These are phyloP conservation scores for Fregata magnificens DNA, from an alignment of 2,113 vertebrate genomes.

Conservation along the genomic window DNA sequence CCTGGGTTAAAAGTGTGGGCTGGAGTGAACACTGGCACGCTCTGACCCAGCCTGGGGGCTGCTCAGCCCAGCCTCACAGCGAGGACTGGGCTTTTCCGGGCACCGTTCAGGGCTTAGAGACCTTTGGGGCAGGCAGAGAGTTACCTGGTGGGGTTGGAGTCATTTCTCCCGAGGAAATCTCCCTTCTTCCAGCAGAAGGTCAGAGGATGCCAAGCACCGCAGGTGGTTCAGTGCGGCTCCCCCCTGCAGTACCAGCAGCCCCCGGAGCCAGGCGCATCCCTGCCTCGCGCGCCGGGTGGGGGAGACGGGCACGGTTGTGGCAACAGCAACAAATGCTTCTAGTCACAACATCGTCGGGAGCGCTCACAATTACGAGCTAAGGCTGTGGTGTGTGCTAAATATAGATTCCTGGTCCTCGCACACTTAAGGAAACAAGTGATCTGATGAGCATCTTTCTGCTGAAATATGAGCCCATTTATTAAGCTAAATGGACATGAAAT, in stretches of 20 bases:
- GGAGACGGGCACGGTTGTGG: neutral
- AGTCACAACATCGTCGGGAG: slow-evolving; percentile 5
- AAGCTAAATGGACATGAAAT: slow-evolving; percentile 30
- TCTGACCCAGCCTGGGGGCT: neutral
- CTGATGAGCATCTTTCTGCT: slow-evolving; percentile 52
- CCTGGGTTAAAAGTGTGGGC: accelerated
- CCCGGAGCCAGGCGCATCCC: neutral
- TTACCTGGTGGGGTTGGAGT: accelerated
- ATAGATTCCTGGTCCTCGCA: neutral
- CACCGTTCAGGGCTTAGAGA: neutral
- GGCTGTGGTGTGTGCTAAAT: slow-evolving; percentile 26
- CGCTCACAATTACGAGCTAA: neutral
- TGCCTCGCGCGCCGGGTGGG: accelerated
- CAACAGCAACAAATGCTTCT: neutral
- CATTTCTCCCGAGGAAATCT: accelerated
- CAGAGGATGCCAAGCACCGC: neutral
- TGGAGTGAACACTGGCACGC: neutral
- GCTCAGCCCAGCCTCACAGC: neutral
- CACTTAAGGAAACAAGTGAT: slow-evolving; percentile 42
- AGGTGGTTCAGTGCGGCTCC: neutral
- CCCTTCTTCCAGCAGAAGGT: neutral
- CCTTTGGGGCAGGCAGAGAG: neutral
- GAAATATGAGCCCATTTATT: slow-evolving; percentile 32
- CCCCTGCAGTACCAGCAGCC: neutral
- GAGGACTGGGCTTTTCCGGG: accelerated